These are phyloP conservation scores for Mixornis gularis DNA, from an alignment of 2,113 vertebrate genomes.

Conservation along the genomic window DNA sequence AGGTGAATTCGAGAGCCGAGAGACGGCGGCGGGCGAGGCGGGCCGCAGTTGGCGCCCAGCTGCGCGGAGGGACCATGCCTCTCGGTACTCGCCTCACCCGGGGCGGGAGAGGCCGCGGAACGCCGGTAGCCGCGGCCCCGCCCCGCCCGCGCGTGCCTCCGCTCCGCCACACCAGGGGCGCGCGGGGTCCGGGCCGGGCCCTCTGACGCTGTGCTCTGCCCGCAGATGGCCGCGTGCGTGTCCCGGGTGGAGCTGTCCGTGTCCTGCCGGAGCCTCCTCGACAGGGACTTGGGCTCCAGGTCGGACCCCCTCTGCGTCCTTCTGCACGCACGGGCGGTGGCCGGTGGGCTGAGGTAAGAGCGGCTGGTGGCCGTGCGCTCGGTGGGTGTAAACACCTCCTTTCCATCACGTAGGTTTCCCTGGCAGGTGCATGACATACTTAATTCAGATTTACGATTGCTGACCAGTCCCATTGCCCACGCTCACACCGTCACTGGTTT, in stretches of 20 bases:
- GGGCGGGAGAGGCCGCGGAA: neutral
- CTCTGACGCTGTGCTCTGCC: constrained; percentile 2
- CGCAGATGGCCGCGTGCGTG: constrained; percentile 87
- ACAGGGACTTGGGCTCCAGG: constrained; percentile 86
- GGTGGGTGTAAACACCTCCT: fast-evolving
- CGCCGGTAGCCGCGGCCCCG: neutral
- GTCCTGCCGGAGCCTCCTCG: constrained; percentile 84
- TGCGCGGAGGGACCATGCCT: neutral
- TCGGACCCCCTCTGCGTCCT: constrained; percentile 91
- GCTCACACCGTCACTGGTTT: fast-evolving
- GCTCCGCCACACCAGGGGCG: neutral
- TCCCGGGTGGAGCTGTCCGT: constrained; percentile 82
- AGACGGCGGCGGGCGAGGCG: neutral
- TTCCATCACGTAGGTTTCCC: fast-evolving
- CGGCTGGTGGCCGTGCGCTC: neutral
- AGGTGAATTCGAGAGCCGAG: neutral
- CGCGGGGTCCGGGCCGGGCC: neutral
- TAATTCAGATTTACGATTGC: neutral
- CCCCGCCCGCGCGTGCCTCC: neutral
- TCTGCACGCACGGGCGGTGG: constrained; percentile 79
- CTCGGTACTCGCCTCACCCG: neutral
- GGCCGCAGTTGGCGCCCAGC: neutral
- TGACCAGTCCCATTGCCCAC: fast-evolving
- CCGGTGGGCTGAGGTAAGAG: constrained; percentile 82
- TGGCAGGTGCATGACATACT: fast-evolving